Evolutionary conservation across 2,888 invertebrate genomes (phyloP).

Genomic region (Dexiosoma caninum): DNA sequence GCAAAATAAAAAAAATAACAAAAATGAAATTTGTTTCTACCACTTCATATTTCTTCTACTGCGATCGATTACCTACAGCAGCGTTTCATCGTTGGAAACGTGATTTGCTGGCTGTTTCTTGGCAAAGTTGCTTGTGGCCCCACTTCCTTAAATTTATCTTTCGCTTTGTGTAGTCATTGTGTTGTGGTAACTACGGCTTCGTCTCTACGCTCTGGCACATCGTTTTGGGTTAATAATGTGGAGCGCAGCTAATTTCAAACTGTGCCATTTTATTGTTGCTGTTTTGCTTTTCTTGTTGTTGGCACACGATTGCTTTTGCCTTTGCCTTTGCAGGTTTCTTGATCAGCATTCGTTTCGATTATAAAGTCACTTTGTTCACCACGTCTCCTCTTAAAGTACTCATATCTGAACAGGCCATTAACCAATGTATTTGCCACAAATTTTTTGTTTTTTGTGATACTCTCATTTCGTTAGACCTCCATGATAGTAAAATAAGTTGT

Average conservation of each 20-base stretch:
- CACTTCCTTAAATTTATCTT: conserved; percentile 11
- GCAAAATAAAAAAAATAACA: not conserved
- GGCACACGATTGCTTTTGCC: conserved; percentile 71
- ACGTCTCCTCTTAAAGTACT: conserved; percentile 17
- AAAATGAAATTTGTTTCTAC: not conserved
- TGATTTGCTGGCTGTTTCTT: conserved; percentile 40
- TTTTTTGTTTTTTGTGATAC: not conserved
- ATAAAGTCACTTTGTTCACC: conserved; percentile 19
- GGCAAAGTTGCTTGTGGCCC: conserved; percentile 67
- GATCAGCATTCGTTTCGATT: conserved; percentile 40
- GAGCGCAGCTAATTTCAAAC: conserved; percentile 69
- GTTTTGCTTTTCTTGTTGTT: conserved; percentile 51
- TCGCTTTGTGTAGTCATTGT: no score
- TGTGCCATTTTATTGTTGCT: conserved; percentile 55
- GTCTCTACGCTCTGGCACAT: not conserved
- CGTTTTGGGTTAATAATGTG: conserved; percentile 71
- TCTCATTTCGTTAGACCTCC: conserved; percentile 49
- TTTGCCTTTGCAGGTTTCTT: conserved; percentile 62
- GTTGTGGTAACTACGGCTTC: not conserved
- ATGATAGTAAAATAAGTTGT: conserved; percentile 29
- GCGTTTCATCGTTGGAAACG: conserved; percentile 63
- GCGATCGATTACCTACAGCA: conserved; percentile 67
- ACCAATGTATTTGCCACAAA: conserved; percentile 2
- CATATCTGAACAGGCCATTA: conserved; percentile 43
- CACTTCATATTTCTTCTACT: conserved; percentile 6